Evolutionary conservation across 2,797 vertebrate genomes (phyloP), one percentile per base, ranked within the genome.

Genomic region (Lerista edwardsae): DNA sequence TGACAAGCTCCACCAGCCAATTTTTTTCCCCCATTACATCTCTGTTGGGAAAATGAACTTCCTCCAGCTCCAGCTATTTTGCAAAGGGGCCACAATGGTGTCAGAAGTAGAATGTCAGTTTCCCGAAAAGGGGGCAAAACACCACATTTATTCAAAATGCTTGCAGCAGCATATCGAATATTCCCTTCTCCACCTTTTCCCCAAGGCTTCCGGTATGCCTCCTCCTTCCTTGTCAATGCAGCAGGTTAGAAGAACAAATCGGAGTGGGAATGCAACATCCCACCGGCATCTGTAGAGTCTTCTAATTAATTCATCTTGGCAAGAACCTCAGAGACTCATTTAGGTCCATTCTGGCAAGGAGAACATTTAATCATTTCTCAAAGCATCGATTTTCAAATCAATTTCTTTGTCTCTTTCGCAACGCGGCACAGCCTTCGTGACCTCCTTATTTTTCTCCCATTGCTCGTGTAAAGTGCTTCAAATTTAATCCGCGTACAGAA

Each of bases 321-420:
- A 90, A 88, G 86, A 93, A 91, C 94, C 94, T 94, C 75, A 15
- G 94, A 93, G 93, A 93, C 94, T 94, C 93, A 94, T 95, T 76
- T 93, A 94, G 92, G 90, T 90, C 92, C 77, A 74, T 91, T 93
- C 91, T 93, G 92, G 91, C 86, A 77, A 74, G 89, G 92, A 90
- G 93, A 93, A 91, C 94, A 93, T 95, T 95, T 94, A 93, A 94
- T 95, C 93, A 94, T 94, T 95, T 90, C 94, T 92, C 93, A 91
- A 91, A 91, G 91, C 94, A 94, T 94, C 90, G 94, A 94, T 94
- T 94, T 92, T 91, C 93, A 92, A 95, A 95, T 95, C 94, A 94
- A 95, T 95, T 93, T 91, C 93, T 93, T 93, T 93, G 94, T 93
- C 94, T 94, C 92, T 91, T 82, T 74, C 75, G 83, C 92, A 77